phyloP scores from a whole-genome alignment of 2,113 vertebrate species.

The Thamnophis sirtalis region DNA sequence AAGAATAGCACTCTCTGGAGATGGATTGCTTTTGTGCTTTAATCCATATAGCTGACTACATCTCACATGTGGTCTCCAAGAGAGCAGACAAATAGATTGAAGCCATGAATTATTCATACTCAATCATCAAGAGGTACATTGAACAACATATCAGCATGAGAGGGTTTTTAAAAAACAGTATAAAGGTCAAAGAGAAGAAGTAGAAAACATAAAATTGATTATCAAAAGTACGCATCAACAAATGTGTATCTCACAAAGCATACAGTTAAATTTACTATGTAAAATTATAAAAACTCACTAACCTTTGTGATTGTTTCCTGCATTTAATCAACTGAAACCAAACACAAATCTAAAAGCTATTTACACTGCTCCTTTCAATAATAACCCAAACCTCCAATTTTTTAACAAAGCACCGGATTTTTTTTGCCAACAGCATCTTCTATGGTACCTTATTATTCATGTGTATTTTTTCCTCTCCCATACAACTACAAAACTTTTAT shows the following conservation, averaged over 20 bases:
- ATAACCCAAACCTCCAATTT: neutral
- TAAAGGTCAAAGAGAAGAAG: neutral
- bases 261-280: neutral
- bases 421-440: neutral
- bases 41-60: constrained; percentile 6
- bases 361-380: neutral
- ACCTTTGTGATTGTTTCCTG: neutral
- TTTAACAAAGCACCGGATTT: neutral
- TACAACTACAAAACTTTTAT: neutral
- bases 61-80: neutral
- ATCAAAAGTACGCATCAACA: constrained; percentile 7
- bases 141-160: neutral
- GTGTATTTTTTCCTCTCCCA: neutral
- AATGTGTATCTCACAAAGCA: neutral
- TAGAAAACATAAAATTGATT: neutral
- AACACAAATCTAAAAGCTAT: neutral
- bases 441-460: neutral
- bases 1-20: neutral
- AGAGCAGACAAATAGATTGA: constrained; percentile 2
- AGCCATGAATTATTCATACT: neutral
- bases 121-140: neutral
- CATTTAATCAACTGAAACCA: neutral
- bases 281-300: neutral
- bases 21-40: neutral
- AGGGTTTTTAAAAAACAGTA: neutral